phyloP scores from a whole-genome alignment of 2,888 invertebrate genomes.

The Brachypalpus laphriformis region DNA sequence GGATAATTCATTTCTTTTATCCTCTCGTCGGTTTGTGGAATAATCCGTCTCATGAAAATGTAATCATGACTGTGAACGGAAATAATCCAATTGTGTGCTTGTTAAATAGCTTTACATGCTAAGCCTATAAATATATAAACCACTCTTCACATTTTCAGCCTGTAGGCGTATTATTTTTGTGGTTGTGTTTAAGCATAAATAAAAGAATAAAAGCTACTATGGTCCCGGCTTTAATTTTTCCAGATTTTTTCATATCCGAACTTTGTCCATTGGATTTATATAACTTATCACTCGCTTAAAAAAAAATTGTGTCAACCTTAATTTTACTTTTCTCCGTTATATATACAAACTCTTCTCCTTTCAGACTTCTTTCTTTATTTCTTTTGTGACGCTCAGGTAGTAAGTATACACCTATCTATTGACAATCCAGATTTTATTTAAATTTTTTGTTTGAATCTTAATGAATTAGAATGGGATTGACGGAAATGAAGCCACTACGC shows the following conservation, averaged over 20 bases:
- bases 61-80: slow-evolving; percentile 32
- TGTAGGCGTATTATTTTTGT: neutral
- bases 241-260: neutral
- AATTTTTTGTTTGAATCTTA: slow-evolving; percentile 45
- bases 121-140: slow-evolving; percentile 32
- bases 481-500: slow-evolving; percentile 34
- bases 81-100: slow-evolving; percentile 33
- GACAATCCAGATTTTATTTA: slow-evolving; percentile 25
- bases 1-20: neutral
- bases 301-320: slow-evolving; percentile 45
- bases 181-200: neutral
- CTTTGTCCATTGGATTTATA: neutral
- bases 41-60: slow-evolving; percentile 34
- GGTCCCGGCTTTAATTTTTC: neutral
- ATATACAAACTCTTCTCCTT: neutral
- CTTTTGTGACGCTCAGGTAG: neutral
- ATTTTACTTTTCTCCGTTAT: slow-evolving; percentile 23
- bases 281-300: neutral
- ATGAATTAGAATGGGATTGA: slow-evolving; percentile 52
- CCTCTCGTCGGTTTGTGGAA: neutral
- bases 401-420: neutral
- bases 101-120: slow-evolving; percentile 25
- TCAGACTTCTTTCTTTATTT: neutral
- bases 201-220: neutral
- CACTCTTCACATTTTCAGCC: neutral